phyloP scores from a whole-genome alignment of 2,797 vertebrate species.

The Esox masquinongy region DNA sequence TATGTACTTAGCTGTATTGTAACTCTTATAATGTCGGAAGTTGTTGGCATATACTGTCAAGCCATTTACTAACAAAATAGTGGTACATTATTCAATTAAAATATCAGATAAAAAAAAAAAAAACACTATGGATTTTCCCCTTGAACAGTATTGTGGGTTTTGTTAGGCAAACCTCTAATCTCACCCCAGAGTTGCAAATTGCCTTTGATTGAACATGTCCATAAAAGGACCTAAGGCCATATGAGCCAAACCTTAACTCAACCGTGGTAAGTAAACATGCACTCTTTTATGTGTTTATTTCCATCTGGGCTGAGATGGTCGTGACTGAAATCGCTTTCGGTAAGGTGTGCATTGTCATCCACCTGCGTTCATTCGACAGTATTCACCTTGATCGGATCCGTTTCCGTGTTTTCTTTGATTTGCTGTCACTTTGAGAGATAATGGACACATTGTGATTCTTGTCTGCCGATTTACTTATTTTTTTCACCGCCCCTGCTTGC shows the following conservation, averaged over 20 bases:
- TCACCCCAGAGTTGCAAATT: not conserved
- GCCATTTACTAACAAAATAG: not conserved
- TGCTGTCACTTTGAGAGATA: slow-evolving; percentile 29
- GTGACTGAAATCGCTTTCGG: slow-evolving; percentile 32
- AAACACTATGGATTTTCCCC: not conserved
- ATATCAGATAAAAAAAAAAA: too few relatives aligned
- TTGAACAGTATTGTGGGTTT: not conserved
- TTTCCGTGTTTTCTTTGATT: slow-evolving; percentile 29
- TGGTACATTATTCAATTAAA: not conserved
- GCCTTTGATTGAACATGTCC: not conserved
- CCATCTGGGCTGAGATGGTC: slow-evolving; percentile 31
- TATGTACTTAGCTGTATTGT: too few relatives aligned
- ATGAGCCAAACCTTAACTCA: not conserved
- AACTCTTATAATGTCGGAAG: not conserved
- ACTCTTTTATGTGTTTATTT: slow-evolving; percentile 8
- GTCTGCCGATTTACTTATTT: slow-evolving; percentile 5
- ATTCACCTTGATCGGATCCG: slow-evolving; percentile 36
- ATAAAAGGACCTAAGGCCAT: not conserved
- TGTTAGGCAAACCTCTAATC: not conserved
- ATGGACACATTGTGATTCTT: slow-evolving; percentile 17
- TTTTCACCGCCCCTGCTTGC: not conserved
- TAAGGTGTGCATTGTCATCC: slow-evolving; percentile 38
- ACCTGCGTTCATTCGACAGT: slow-evolving; percentile 40
- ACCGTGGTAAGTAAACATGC: slow-evolving; percentile 35
- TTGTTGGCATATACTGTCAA: not conserved